phyloP scores from a whole-genome alignment of 2,113 vertebrate genomes.

The Sceloporus undulatus region DNA sequence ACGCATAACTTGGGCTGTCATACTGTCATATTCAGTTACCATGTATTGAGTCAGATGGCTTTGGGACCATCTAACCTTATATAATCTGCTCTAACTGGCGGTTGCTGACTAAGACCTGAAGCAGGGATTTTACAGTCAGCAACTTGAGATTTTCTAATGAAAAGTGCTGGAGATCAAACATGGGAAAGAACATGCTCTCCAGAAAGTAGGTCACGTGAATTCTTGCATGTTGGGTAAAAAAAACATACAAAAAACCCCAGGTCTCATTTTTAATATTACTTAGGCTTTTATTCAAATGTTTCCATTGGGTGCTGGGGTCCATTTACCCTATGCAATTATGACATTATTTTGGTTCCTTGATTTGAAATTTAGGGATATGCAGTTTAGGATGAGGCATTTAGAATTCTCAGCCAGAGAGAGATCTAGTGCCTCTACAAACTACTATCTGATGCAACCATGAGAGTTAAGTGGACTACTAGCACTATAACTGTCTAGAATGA shows the following conservation, averaged over 20 bases:
- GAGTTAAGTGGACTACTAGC: too few relatives aligned
- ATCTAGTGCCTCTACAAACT: too few relatives aligned
- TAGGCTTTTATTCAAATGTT: too few relatives aligned
- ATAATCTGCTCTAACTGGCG: not conserved
- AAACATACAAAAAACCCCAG: too few relatives aligned
- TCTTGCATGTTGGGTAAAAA: not conserved
- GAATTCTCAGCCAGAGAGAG: too few relatives aligned
- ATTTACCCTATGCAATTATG: too few relatives aligned
- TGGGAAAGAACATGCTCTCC: not conserved
- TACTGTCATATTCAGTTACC: not conserved
- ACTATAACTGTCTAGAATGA: too few relatives aligned
- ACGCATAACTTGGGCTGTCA: not conserved
- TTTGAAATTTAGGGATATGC: too few relatives aligned
- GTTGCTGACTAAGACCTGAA: not conserved
- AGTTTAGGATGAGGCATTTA: too few relatives aligned
- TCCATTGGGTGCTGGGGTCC: not conserved
- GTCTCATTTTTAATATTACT: not conserved
- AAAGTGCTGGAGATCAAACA: not conserved
- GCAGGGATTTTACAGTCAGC: not conserved
- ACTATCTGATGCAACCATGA: too few relatives aligned
- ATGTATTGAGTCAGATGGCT: not conserved
- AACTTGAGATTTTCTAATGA: not conserved
- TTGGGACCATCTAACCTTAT: not conserved
- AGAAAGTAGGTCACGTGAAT: not conserved
- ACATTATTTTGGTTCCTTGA: too few relatives aligned